These are phyloP conservation scores for Miichthys miiuy DNA, from an alignment of 2,797 vertebrate species.

Conservation along the genomic window DNA sequence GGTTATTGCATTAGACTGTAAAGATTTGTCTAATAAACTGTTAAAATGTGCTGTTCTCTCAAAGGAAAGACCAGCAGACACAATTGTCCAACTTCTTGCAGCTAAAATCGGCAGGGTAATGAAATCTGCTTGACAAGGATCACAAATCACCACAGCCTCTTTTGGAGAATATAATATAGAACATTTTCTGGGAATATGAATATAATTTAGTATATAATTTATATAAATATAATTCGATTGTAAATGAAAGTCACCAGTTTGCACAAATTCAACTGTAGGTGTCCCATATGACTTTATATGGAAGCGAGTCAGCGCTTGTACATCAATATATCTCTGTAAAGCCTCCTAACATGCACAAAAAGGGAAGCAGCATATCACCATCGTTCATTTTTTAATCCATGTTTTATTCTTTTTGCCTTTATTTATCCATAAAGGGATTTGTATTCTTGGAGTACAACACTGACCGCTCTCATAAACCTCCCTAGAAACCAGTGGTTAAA, in stretches of 20 bases:
- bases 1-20: slow-evolving; percentile 29
- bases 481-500: slow-evolving; percentile 16
- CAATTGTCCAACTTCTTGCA: slow-evolving; percentile 20
- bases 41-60: slow-evolving; percentile 14
- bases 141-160: slow-evolving; percentile 33
- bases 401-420: slow-evolving; percentile 3
- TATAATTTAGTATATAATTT: slow-evolving; percentile 7
- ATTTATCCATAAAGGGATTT: slow-evolving; percentile 1
- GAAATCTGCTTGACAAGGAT: slow-evolving; percentile 22
- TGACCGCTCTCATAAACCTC: slow-evolving; percentile 15
- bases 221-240: slow-evolving; percentile 11
- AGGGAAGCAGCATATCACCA: neutral
- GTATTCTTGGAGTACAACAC: slow-evolving; percentile 3
- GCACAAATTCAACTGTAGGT: slow-evolving; percentile 2
- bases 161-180: neutral
- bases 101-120: slow-evolving; percentile 21
- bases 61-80: slow-evolving; percentile 13
- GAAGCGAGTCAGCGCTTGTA: too few species aligned
- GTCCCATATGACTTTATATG: neutral
- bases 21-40: neutral
- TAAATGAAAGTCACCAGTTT: slow-evolving; percentile 10
- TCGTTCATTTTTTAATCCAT: neutral
- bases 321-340: neutral
- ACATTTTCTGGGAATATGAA: slow-evolving; percentile 1
- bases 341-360: too few species aligned